Base-by-base conservation (phyloP, 2,113 vertebrate genomes). In the Xenopus laevis region DNA sequence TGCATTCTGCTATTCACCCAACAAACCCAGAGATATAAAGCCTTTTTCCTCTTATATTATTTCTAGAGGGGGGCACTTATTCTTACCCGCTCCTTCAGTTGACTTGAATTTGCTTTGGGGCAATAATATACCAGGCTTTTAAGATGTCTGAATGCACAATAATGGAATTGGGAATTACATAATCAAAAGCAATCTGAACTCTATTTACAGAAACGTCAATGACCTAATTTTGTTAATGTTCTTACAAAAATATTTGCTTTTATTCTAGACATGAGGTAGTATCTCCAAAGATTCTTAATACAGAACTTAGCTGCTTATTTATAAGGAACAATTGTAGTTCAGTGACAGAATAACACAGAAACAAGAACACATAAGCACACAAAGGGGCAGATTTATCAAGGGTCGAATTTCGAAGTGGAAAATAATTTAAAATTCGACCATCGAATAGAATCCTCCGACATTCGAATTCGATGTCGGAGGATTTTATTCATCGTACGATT, bases 61-160 rank as follows among this genome's bases (percentile, higher is more conserved):
- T 40, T 50, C 47, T 45, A 76, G 33, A 76, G 59, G 65, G 61
- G 58, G 73, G 45, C 66, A 77, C 74, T 77, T 77, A 77, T 64
- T 64, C 47, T 33, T 52, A 18, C 46, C 67, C 63, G 27, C 40
- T 77, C 60, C 60, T 78, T 7, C 15, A 70, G 80, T 72, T 68
- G 64, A 70, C 74, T 64, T 71, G 23, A 18, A 58, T 85, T 87
- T 82, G 53, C 58, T 74, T 80, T 47, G 83, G n/a, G 88, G 88
- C 86, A 80, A 15, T 62, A 44, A 78, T 72, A 80, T 68, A 84
- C 0, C 78, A 87, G 80, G 84, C 85, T 90, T 90, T 90, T 87
- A 88, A 85, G 79, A 79, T 77, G 80, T 84, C 75, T 82, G 58
- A 82, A 83, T 71, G 63, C 4, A 0, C 27, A 83, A 46, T 59